Evolutionary conservation across 2,113 vertebrate species (phyloP).

Genomic region (Cyprinodon brontotheroides): DNA sequence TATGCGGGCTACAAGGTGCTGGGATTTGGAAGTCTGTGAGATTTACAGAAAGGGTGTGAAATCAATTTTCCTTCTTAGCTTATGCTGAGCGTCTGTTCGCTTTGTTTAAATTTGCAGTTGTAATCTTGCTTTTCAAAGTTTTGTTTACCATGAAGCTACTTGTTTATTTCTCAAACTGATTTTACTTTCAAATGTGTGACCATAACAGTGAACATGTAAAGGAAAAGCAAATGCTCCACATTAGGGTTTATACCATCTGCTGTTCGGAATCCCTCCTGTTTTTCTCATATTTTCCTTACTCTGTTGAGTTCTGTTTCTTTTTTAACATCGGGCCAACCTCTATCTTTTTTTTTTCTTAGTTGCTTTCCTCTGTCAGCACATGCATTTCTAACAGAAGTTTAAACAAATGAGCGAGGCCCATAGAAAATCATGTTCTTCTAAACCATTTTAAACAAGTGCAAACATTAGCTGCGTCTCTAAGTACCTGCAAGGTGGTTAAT

Average conservation of each 20-base stretch:
- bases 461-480: slow-evolving; percentile 11
- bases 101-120: slow-evolving; percentile 30
- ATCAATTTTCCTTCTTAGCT: slow-evolving; percentile 45
- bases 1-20: slow-evolving; percentile 39
- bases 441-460: slow-evolving; percentile 3
- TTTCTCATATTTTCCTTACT: slow-evolving; percentile 14
- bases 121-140: slow-evolving; percentile 14
- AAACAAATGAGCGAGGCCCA: background rate
- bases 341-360: background rate
- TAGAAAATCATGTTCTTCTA: slow-evolving; percentile 1
- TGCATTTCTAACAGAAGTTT: background rate
- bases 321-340: slow-evolving; percentile 9
- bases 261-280: background rate
- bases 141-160: slow-evolving; percentile 12
- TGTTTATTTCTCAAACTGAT: slow-evolving; percentile 29
- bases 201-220: background rate
- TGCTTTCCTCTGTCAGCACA: slow-evolving; percentile 7
- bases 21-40: slow-evolving; percentile 33
- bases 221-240: slow-evolving; percentile 5
- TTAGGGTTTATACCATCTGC: slow-evolving; percentile 7
- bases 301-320: slow-evolving; percentile 31
- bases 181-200: background rate
- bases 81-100: slow-evolving; percentile 5
- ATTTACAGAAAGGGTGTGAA: slow-evolving; percentile 23
- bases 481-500: slow-evolving; percentile 1